These are phyloP conservation scores for Thinocorus orbignyianus DNA, from an alignment of 2,113 vertebrate species.

Conservation along the genomic window DNA sequence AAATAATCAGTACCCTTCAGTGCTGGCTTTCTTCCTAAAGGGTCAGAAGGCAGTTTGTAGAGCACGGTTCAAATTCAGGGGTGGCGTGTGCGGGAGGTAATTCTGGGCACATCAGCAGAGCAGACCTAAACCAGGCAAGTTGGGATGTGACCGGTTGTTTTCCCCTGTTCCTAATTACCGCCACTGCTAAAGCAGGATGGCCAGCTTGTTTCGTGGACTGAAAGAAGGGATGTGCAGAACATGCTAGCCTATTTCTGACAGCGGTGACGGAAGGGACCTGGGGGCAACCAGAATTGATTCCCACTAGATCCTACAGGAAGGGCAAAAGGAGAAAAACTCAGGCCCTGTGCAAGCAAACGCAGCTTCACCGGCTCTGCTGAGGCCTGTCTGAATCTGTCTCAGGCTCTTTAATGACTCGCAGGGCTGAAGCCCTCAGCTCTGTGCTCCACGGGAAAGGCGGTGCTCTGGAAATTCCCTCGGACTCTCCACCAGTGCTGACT, in stretches of 20 bases:
- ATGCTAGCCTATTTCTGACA: not conserved
- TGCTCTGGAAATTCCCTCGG: conserved; percentile 49
- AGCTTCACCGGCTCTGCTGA: not conserved
- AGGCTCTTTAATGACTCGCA: not conserved
- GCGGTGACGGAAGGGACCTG: not conserved
- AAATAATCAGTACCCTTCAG: not conserved
- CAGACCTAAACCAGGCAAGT: not conserved
- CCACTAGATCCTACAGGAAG: not conserved
- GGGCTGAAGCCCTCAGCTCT: conserved; percentile 21
- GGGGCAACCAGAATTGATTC: not conserved
- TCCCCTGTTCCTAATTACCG: not conserved
- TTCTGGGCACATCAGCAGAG: not conserved
- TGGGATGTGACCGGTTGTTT: not conserved
- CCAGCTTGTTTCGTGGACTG: not conserved
- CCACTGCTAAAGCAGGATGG: not conserved
- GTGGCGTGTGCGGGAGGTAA: not conserved
- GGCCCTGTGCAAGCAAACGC: accelerated
- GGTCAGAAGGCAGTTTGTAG: not conserved
- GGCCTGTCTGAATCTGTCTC: conserved; percentile 60
- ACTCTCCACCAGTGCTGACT: conserved; percentile 42
- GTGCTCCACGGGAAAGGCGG: not conserved
- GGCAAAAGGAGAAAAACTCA: not conserved
- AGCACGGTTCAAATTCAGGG: not conserved
- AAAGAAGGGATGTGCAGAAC: not conserved
- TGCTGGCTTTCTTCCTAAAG: not conserved